phyloP scores from a whole-genome alignment of 2,113 vertebrate species.

The Lophius piscatorius region DNA sequence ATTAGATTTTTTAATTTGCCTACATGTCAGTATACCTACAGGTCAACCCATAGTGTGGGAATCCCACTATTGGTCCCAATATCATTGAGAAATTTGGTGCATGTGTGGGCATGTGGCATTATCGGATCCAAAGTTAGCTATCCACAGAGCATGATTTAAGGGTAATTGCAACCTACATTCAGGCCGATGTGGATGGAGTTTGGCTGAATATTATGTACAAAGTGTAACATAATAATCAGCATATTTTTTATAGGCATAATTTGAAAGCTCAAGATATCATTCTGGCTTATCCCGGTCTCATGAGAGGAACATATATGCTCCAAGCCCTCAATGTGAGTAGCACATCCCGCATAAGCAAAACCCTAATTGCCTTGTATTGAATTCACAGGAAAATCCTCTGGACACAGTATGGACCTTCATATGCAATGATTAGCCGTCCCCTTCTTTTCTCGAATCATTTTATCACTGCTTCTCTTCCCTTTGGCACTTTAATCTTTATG shows the following conservation, averaged over 20 bases:
- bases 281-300: constrained; percentile 40
- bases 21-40: too few relatives aligned
- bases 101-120: too few relatives aligned
- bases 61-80: too few relatives aligned
- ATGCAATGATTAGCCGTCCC: constrained; percentile 60
- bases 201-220: constrained; percentile 34
- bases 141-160: too few relatives aligned
- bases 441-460: constrained; percentile 35
- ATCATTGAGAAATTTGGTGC: too few relatives aligned
- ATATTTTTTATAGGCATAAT: constrained; percentile 40
- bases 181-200: constrained; percentile 14
- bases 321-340: constrained; percentile 29
- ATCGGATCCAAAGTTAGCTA: too few relatives aligned
- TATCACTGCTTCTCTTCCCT: constrained; percentile 22
- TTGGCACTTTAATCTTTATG: constrained; percentile 20
- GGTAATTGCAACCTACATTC: too few relatives aligned
- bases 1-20: too few relatives aligned
- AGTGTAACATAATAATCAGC: too few relatives aligned
- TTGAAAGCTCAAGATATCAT: constrained; percentile 33
- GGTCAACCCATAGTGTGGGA: too few relatives aligned
- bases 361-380: constrained; percentile 69
- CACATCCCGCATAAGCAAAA: constrained; percentile 54
- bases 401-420: constrained; percentile 64
- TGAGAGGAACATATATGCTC: constrained; percentile 40
- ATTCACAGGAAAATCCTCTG: constrained; percentile 61